phyloP scores from a whole-genome alignment of 2,888 invertebrate genomes.

The Margaritifera margaritifera region DNA sequence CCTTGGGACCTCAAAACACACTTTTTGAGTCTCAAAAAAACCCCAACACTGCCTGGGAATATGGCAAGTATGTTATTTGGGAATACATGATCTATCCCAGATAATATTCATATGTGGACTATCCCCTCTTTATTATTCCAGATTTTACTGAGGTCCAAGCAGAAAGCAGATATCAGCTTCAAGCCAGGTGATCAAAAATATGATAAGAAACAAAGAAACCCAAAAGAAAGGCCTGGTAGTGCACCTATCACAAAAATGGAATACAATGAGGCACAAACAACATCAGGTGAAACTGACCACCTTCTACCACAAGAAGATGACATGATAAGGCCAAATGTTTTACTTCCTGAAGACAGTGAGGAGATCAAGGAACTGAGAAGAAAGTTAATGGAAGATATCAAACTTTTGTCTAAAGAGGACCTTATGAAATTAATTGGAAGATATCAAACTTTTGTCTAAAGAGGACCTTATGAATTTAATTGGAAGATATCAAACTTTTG shows the following conservation, averaged over 20 bases:
- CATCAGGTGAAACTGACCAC: conserved; percentile 58
- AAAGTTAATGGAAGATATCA: conserved; percentile 43
- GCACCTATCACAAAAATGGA: conserved; percentile 63
- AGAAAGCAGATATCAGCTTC: conserved; percentile 62
- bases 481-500: too few relatives aligned
- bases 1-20: too few relatives aligned
- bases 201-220: conserved; percentile 28
- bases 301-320: conserved; percentile 29
- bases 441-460: too few relatives aligned
- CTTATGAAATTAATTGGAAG: conserved; percentile 10
- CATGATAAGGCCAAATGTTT: conserved; percentile 38
- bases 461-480: too few relatives aligned
- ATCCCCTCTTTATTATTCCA: conserved; percentile 29
- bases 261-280: conserved; percentile 50
- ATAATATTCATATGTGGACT: neutral
- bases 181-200: conserved; percentile 43
- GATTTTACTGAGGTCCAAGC: conserved; percentile 60
- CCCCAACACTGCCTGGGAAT: too few relatives aligned
- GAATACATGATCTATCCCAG: too few relatives aligned
- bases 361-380: conserved; percentile 48
- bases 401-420: conserved; percentile 43
- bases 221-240: conserved; percentile 61
- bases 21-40: too few relatives aligned
- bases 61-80: too few relatives aligned
- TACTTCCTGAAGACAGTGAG: conserved; percentile 45